Base-by-base conservation (phyloP, 2,797 vertebrate genomes). In the Rhyacichthys aspro region DNA sequence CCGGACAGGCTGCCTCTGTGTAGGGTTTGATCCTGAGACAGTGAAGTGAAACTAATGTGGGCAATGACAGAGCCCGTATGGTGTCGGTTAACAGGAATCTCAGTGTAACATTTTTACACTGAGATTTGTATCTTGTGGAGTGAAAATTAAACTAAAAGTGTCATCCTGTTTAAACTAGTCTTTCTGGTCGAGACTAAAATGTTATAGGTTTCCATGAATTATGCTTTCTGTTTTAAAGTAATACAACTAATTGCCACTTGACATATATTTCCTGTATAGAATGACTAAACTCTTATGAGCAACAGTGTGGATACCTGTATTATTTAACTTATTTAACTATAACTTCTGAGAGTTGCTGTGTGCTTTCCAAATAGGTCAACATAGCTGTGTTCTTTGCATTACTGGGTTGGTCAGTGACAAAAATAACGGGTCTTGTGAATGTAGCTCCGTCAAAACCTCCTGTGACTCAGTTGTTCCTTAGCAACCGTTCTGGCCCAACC, bases 391-490 rank as follows among this genome's bases (percentile, higher is more conserved):
- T 11, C 50, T 39, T 38, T 39, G 11, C 50, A 63, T 36, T 3
- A 36, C n/a, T 28, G 66, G 33, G 18, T 37, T 34, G 48, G 57
- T 62, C 14, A 42, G 1, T 63, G 48, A 62, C 78, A 54, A 50
- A 70, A 48, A 58, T 38, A 60, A 42, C 16, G 14, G 18, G 19
- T 43, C 44, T 53, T 49, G 18, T 28, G 61, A 67, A 76, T 43
- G 54, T 12, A 50, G 67, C 56, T 67, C 38, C 41, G 58, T 63
- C 73, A 76, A 75, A 44, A 39, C 49, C 38, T 70, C 54, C 68
- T 55, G 68, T 90, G 90, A 91, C 78, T 91, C 87, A 88, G 58
- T 77, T 56, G 76, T 88, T 90, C 86, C 90, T 75, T 79, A 86
- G 89, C 81, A 91, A 86, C 73, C 55, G 19, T 38, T 58, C 23